Conservation (phyloP, 2,888 invertebrate genomes). For the Muscina levida region DNA sequence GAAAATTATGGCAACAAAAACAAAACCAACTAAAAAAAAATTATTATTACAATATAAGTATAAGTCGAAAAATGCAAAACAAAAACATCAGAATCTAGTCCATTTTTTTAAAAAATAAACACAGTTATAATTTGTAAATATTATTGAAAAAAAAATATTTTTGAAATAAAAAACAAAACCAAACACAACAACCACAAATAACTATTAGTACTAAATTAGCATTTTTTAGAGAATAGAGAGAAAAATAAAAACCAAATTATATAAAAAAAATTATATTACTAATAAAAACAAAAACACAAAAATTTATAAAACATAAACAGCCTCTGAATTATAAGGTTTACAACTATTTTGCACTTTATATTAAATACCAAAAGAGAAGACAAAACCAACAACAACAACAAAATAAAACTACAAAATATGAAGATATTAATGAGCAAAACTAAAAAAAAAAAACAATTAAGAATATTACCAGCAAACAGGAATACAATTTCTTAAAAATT, state of each 20-base stretch:
- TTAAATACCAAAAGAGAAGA: conserved; percentile 52
- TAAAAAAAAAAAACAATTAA: no score
- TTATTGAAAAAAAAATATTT: conserved; percentile 44
- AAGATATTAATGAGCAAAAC: no score
- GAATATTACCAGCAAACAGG: conserved; percentile 31
- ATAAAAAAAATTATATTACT: conserved; percentile 38
- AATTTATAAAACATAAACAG: conserved; percentile 46
- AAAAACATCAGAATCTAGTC: conserved; percentile 62
- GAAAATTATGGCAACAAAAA: conserved; percentile 22
- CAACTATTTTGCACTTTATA: conserved; percentile 67
- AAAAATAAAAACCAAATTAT: conserved; percentile 42
- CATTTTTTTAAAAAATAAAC: conserved; percentile 53
- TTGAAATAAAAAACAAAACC: conserved; percentile 28
- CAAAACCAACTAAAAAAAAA: conserved; percentile 26
- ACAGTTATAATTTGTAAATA: conserved; percentile 59
- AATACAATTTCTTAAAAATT: conserved; percentile 48
- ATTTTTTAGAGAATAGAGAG: conserved; percentile 53
- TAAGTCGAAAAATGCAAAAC: no score
- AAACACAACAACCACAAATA: conserved; percentile 33
- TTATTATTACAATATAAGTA: no score
- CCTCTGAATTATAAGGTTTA: conserved; percentile 66
- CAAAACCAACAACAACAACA: conserved; percentile 37
- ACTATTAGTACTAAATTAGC: conserved; percentile 62
- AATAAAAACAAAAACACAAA: conserved; percentile 37
- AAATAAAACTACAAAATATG: conserved; percentile 30